phyloP scores from a whole-genome alignment of 1,140 invertebrate genomes.

The Berghia stephanieae region DNA sequence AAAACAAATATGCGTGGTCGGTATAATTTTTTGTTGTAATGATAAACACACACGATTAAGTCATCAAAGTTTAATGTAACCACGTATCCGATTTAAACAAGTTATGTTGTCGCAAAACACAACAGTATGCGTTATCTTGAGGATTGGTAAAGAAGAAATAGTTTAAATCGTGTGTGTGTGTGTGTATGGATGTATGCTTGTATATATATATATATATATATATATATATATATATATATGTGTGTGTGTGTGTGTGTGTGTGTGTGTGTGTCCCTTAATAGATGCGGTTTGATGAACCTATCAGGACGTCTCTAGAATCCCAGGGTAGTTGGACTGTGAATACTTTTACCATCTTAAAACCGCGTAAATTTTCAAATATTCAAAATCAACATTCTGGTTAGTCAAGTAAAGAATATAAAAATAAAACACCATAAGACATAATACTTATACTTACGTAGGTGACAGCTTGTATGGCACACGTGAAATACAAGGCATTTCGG shows the following conservation, averaged over 20 bases:
- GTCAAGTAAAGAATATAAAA: too few species aligned
- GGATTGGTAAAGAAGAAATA: neutral
- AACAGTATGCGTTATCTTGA: neutral
- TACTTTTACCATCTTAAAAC: neutral
- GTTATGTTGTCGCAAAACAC: too few species aligned
- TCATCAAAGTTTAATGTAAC: neutral
- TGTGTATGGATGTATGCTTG: neutral
- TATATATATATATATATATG: neutral
- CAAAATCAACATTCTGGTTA: neutral
- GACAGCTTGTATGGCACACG: neutral
- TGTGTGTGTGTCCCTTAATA: neutral
- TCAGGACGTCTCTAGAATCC: neutral
- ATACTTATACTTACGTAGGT: constrained; percentile 30
- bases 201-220: neutral
- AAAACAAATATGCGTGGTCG: neutral
- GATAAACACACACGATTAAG: neutral
- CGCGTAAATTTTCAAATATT: neutral
- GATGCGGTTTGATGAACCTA: neutral
- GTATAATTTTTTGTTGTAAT: neutral
- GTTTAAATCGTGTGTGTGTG: neutral
- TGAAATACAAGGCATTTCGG: constrained; percentile 16
- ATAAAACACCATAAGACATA: too few species aligned
- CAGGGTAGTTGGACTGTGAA: neutral
- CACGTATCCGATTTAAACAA: neutral
- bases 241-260: neutral